Conservation (phyloP, 2,888 invertebrate genomes). For the Aphodius sticticus region DNA sequence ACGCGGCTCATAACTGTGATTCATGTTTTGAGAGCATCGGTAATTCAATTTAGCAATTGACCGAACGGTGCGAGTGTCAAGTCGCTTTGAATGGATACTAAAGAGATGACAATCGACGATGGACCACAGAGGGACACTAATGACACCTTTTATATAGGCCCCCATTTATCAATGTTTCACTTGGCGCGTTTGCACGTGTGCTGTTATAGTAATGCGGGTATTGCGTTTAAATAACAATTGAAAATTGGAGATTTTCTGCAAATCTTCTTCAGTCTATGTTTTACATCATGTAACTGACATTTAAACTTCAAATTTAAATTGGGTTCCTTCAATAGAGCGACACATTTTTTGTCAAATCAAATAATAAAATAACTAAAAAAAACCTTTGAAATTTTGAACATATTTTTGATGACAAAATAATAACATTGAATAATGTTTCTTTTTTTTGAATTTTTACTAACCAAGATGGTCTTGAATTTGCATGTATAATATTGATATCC, state of each 20-base stretch:
- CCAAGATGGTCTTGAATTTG: too few relatives aligned
- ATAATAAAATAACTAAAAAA: too few relatives aligned
- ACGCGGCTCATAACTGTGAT: background rate
- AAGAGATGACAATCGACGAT: conserved; percentile 4
- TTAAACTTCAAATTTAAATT: too few relatives aligned
- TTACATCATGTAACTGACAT: too few relatives aligned
- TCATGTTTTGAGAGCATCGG: conserved; percentile 20
- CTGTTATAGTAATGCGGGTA: background rate
- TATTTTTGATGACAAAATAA: too few relatives aligned
- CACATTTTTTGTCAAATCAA: too few relatives aligned
- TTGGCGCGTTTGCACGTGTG: background rate
- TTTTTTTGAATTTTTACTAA: too few relatives aligned
- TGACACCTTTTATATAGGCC: background rate
- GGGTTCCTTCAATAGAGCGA: too few relatives aligned
- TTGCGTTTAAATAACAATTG: background rate
- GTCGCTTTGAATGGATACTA: conserved; percentile 8
- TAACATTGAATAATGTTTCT: too few relatives aligned
- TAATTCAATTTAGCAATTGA: conserved; percentile 26
- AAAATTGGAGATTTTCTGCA: background rate
- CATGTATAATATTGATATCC: too few relatives aligned
- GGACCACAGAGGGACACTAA: background rate
- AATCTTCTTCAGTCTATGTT: too few relatives aligned
- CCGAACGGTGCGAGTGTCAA: conserved; percentile 18
- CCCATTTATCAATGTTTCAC: background rate
- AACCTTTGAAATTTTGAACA: too few relatives aligned